Conservation (phyloP, 2,113 vertebrate genomes). For the Phyllostomus discolor region DNA sequence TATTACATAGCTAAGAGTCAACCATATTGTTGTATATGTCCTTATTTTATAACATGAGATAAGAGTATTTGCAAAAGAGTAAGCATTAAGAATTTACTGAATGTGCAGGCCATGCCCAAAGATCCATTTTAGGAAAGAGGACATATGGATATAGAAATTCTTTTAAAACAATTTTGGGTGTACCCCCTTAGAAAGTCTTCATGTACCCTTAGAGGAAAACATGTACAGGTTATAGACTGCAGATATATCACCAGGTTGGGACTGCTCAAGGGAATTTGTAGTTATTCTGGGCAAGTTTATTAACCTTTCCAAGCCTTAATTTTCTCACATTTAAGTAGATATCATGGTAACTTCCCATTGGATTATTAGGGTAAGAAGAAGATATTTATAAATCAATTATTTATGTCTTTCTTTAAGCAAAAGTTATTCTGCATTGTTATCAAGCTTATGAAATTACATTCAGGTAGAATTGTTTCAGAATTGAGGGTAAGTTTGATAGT, state of each 20-base stretch:
- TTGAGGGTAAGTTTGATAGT: slow-evolving; percentile 42
- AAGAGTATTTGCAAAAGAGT: slow-evolving; percentile 39
- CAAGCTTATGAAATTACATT: slow-evolving; percentile 36
- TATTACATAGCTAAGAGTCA: slow-evolving; percentile 61
- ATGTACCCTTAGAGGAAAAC: slow-evolving; percentile 12
- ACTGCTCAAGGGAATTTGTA: slow-evolving; percentile 45
- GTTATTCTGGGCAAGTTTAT: slow-evolving; percentile 69
- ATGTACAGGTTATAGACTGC: slow-evolving; percentile 22
- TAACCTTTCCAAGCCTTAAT: slow-evolving; percentile 67
- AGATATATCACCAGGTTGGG: slow-evolving; percentile 22
- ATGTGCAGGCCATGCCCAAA: slow-evolving; percentile 38
- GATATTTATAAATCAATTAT: slow-evolving; percentile 37
- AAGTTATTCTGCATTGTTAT: slow-evolving; percentile 37
- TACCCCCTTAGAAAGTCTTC: slow-evolving; percentile 4
- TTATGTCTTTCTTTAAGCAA: slow-evolving; percentile 46
- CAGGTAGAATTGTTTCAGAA: slow-evolving; percentile 16
- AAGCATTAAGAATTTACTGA: slow-evolving; percentile 34
- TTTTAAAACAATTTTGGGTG: not conserved
- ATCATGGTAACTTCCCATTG: slow-evolving; percentile 38
- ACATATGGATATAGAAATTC: not conserved
- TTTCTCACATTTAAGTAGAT: slow-evolving; percentile 61
- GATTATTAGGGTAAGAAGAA: slow-evolving; percentile 37
- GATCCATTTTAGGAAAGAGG: not conserved
- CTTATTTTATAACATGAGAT: slow-evolving; percentile 57
- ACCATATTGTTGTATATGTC: slow-evolving; percentile 58